Evolutionary conservation across 2,797 vertebrate species (phyloP).

Genomic region (Poecilia gillii): DNA sequence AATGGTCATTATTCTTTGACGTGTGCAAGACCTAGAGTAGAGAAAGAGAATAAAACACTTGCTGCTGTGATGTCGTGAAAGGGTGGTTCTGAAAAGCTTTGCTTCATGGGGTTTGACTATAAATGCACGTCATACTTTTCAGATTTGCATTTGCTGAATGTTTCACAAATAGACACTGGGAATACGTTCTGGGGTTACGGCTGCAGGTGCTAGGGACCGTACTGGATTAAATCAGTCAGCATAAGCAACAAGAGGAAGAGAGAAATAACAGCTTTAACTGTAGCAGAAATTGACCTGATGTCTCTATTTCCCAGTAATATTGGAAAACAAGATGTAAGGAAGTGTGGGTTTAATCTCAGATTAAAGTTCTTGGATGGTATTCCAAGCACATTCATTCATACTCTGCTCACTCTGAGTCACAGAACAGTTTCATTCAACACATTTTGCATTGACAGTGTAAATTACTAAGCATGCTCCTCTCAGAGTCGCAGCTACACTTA

Average conservation of each 20-base stretch:
- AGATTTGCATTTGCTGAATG: neutral
- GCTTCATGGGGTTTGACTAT: neutral
- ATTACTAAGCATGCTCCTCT: conserved; percentile 25
- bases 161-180: neutral
- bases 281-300: neutral
- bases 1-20: neutral
- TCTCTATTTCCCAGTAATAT: neutral
- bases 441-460: conserved; percentile 38
- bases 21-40: neutral
- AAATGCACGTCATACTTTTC: neutral
- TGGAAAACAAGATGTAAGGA: conserved; percentile 42
- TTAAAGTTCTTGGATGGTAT: conserved; percentile 66
- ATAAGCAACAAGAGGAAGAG: conserved; percentile 27
- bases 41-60: neutral
- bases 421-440: conserved; percentile 47
- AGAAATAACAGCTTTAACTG: neutral
- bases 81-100: neutral
- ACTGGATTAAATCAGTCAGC: conserved; percentile 53
- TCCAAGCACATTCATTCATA: conserved; percentile 63
- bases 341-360: conserved; percentile 67
- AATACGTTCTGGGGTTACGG: neutral
- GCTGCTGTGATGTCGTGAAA: neutral
- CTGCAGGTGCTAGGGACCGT: neutral
- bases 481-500: conserved; percentile 38
- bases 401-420: conserved; percentile 47